Percentiles rank a stretch among this genome's conserved stretches.
Evolutionary conservation across 2,888 invertebrate species (phyloP).

Genomic region (Chymomyza fuscimana): DNA sequence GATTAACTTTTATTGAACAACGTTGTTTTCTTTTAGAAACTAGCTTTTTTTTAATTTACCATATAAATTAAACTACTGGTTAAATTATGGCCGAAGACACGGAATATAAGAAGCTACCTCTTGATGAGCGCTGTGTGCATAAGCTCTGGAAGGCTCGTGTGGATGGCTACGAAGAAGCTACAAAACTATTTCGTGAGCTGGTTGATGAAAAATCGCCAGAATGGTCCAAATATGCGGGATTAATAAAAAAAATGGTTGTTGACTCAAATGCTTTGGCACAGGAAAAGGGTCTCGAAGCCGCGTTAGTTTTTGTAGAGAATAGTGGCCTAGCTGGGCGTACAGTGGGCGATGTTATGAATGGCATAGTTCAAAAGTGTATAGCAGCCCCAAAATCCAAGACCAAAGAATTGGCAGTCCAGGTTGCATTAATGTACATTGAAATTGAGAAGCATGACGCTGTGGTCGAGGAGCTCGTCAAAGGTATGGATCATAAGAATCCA

Average conservation of each 20-base stretch:
- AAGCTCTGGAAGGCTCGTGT: constrained; percentile 98
- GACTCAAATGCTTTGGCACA: constrained; percentile 97
- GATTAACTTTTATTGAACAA: constrained; percentile 16
- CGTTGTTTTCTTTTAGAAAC: constrained; percentile 32
- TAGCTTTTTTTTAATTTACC: constrained; percentile 20
- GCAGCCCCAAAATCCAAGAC: constrained; percentile 95
- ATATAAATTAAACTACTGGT: neutral
- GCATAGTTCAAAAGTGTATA: constrained; percentile 94
- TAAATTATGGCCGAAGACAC: constrained; percentile 89
- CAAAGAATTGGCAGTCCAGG: constrained; percentile 93
- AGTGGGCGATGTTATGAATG: constrained; percentile 92
- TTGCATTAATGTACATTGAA: constrained; percentile 95
- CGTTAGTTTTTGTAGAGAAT: constrained; percentile 94
- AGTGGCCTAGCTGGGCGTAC: constrained; percentile 93
- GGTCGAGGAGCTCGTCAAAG: constrained; percentile 94
- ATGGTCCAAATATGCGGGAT: constrained; percentile 93
- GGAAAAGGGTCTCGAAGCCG: constrained; percentile 96
- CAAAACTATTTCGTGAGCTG: constrained; percentile 91
- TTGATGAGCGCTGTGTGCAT: constrained; percentile 95
- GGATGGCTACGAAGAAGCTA: constrained; percentile 95
- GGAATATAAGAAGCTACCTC: constrained; percentile 91
- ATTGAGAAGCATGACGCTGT: constrained; percentile 96
- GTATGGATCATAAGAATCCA: constrained; percentile 97
- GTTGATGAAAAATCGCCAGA: constrained; percentile 96
- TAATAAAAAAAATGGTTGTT: constrained; percentile 95